Base-by-base conservation (phyloP, 2,113 vertebrate genomes). In the Neolamprologus longior region DNA sequence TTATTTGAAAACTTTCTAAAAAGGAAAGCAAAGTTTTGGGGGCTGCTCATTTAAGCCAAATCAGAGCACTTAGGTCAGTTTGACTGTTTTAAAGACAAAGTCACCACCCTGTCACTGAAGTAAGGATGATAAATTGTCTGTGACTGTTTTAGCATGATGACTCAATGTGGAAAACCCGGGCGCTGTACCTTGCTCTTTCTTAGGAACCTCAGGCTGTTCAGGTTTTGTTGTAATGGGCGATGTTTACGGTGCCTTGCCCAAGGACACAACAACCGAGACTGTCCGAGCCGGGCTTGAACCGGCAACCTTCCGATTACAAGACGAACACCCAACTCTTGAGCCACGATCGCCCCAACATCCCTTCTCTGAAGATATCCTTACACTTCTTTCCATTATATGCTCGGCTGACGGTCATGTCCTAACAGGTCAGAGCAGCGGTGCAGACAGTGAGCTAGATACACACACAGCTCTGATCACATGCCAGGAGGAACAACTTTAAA, bases 361-460 rank as follows among this genome's bases (percentile, higher is more conserved):
- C 1, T 31, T 26, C 80, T 45, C 5, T 80, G 5, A 37, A 54
- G 12, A 15, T 21, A 3, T 37, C 3, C 7, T 17, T 63, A 28
- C 21, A 5, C 82, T 80, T 90, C 90, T 84, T 88, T 93, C 89
- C 90, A 85, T 57, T 4, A 68, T 50, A 7, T 26, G 24, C 40
- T 76, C 0, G 9, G 40, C 71, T 28, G 24, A 66, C 4, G 15
- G 78, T 91, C 86, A 7, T 90, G 95, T 94, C 84, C 53, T 17
- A 85, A 94, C 91, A 93, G 73, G 92, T 82, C 68, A 24, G 19
- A 79, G 53, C 28, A 21, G 19, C 7, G 24, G 2, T 14, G 12
- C 57, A 80, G 42, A 58, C 37, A 31, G 28, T 2, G 26, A 66
- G 53, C 4, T 9, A 50, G 15, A 78, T 28, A 11, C 9, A 24